A percentile compares a stretch with the other conserved stretches of the same genome.
Conservation (phyloP, 2,113 vertebrate genomes). For the Apaloderma vittatum region DNA sequence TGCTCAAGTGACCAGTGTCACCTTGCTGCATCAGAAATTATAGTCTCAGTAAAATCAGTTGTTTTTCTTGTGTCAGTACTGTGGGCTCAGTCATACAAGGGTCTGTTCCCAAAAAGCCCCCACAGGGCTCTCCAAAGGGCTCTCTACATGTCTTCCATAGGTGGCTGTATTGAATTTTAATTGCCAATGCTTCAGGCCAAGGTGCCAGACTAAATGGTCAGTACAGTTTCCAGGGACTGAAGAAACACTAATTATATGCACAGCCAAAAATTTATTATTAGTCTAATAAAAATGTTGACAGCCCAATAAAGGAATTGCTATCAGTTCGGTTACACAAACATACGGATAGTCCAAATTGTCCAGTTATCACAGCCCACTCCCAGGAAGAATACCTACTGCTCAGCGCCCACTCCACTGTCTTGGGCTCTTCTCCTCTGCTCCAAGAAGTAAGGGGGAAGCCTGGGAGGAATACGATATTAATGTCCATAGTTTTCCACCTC, state of each 20-base stretch:
- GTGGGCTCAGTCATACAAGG: neutral
- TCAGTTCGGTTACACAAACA: neutral
- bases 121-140: neutral
- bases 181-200: neutral
- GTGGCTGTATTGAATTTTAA: neutral
- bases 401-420: neutral
- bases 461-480: neutral
- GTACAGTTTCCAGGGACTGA: neutral
- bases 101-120: neutral
- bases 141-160: rapidly evolving
- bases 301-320: neutral
- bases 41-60: neutral
- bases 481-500: neutral
- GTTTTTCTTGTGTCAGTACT: neutral
- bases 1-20: neutral
- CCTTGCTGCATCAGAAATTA: neutral
- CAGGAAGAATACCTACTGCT: neutral
- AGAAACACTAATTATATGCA: neutral
- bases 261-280: neutral
- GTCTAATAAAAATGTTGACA: neutral
- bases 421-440: neutral
- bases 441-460: neutral
- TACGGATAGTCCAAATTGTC: neutral
- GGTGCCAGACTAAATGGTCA: neutral
- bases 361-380: neutral